Percentiles rank a stretch among this genome's conserved stretches.
Evolutionary conservation across 2,888 invertebrate species (phyloP).

Genomic region (Cartodere bifasciata): DNA sequence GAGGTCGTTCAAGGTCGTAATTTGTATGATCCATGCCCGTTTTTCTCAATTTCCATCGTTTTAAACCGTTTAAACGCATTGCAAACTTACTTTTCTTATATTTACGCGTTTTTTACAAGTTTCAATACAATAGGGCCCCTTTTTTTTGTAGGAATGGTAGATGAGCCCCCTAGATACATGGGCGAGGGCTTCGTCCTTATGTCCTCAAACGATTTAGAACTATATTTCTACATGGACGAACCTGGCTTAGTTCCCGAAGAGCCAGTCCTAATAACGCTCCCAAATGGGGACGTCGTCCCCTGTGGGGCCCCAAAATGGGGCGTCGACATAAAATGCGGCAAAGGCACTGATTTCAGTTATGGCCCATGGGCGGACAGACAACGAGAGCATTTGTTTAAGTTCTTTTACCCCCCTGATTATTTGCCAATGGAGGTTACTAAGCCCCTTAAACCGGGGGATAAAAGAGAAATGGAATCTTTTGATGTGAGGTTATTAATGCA

Average conservation of each 20-base stretch:
- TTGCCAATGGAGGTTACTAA: conserved; percentile 67
- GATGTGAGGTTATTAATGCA: conserved; percentile 84
- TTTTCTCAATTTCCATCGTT: too few species aligned
- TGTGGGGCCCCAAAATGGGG: conserved; percentile 93
- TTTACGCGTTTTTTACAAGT: too few species aligned
- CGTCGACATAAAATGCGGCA: conserved; percentile 88
- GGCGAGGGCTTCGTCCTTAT: conserved; percentile 96
- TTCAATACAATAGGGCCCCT: neutral
- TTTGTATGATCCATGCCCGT: too few species aligned
- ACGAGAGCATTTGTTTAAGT: conserved; percentile 85
- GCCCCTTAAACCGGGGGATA: conserved; percentile 75
- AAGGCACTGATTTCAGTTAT: conserved; percentile 87
- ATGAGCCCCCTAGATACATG: conserved; percentile 94
- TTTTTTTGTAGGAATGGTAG: conserved; percentile 50
- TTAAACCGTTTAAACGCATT: too few species aligned
- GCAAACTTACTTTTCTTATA: too few species aligned
- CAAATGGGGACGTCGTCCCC: conserved; percentile 87
- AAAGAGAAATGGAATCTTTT: conserved; percentile 79
- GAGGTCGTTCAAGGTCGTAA: too few species aligned
- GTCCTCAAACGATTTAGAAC: conserved; percentile 87
- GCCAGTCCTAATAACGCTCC: conserved; percentile 76
- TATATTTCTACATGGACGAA: conserved; percentile 97
- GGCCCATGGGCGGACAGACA: conserved; percentile 99
- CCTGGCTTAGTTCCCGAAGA: conserved; percentile 79
- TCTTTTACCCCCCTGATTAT: conserved; percentile 89